Percentiles rank a stretch among this genome's conserved stretches.
phyloP scores from a whole-genome alignment of 2,797 vertebrate species.

The Chelon labrosus region DNA sequence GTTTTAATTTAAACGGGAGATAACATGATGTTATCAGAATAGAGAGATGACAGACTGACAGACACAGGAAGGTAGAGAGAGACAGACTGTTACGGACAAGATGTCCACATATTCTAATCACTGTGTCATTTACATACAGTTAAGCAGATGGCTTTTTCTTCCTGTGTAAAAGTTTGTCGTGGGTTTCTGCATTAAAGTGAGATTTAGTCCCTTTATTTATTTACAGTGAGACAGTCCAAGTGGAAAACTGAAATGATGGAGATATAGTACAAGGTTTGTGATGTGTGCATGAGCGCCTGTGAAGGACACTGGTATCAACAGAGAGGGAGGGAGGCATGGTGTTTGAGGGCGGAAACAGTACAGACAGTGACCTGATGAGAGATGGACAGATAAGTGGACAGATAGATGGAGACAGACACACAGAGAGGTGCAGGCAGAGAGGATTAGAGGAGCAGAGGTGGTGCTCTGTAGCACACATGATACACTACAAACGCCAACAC shows the following conservation, averaged over 20 bases:
- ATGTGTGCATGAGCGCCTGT: conserved; percentile 19
- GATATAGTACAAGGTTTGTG: conserved; percentile 20
- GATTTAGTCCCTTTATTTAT: no score
- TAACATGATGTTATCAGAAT: conserved; percentile 89
- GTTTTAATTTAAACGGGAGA: conserved; percentile 89
- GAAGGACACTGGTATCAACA: conserved; percentile 62
- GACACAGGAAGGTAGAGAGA: conserved; percentile 20
- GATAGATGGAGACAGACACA: conserved; percentile 65
- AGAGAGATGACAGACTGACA: conserved; percentile 54
- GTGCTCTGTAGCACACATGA: conserved; percentile 71
- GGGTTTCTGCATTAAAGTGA: neutral
- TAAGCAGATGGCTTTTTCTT: neutral
- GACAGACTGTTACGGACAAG: conserved; percentile 10
- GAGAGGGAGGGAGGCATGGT: conserved; percentile 2
- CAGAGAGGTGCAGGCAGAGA: conserved; percentile 55
- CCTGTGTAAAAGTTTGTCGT: neutral
- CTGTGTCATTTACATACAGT: neutral
- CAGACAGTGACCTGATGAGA: conserved; percentile 74
- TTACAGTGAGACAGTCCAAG: neutral
- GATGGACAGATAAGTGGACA: conserved; percentile 69
- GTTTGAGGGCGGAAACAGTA: conserved; percentile 51
- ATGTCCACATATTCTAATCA: conserved; percentile 23
- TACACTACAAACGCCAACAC: conserved; percentile 58
- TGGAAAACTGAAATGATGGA: neutral
- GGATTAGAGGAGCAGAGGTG: conserved; percentile 77